Conservation (phyloP, 2,888 invertebrate species). For the Epistrophella euchroma region DNA sequence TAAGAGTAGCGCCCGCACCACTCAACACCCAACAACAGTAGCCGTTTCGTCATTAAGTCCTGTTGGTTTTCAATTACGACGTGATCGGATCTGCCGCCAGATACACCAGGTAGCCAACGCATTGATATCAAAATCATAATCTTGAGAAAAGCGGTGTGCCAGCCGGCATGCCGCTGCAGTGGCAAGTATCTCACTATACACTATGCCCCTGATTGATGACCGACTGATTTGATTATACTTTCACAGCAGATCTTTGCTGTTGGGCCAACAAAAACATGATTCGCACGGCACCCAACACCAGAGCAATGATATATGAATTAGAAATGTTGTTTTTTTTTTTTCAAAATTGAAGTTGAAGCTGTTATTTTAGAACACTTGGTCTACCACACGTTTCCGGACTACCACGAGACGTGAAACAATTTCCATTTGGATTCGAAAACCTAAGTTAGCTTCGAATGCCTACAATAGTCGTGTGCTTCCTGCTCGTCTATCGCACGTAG, state of each 20-base stretch:
- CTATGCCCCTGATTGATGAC: conserved; percentile 69
- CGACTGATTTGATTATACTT: conserved; percentile 70
- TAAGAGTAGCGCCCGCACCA: conserved; percentile 57
- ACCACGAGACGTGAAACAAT: conserved; percentile 69
- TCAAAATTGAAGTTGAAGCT: conserved; percentile 41
- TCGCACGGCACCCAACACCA: conserved; percentile 42
- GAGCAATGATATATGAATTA: conserved; percentile 56
- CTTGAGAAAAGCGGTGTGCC: conserved; percentile 65
- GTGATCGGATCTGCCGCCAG: conserved; percentile 74
- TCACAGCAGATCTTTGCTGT: conserved; percentile 48
- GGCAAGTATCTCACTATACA: conserved; percentile 59
- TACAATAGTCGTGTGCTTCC: conserved; percentile 58
- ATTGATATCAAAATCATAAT: conserved; percentile 75
- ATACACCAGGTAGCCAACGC: conserved; percentile 64
- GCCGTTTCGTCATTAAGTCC: conserved; percentile 75
- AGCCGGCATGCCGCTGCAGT: conserved; percentile 35
- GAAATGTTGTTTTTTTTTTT: conserved; percentile 43
- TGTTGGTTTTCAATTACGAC: conserved; percentile 76
- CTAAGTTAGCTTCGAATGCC: conserved; percentile 36
- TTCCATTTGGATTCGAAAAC: conserved; percentile 55
- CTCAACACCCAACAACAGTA: conserved; percentile 69
- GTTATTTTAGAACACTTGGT: conserved; percentile 37
- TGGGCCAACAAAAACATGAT: conserved; percentile 42
- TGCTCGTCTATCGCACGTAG: conserved; percentile 47
- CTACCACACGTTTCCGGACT: conserved; percentile 69